phyloP scores from a whole-genome alignment of 2,113 vertebrate genomes.

The Rhineura floridana region DNA sequence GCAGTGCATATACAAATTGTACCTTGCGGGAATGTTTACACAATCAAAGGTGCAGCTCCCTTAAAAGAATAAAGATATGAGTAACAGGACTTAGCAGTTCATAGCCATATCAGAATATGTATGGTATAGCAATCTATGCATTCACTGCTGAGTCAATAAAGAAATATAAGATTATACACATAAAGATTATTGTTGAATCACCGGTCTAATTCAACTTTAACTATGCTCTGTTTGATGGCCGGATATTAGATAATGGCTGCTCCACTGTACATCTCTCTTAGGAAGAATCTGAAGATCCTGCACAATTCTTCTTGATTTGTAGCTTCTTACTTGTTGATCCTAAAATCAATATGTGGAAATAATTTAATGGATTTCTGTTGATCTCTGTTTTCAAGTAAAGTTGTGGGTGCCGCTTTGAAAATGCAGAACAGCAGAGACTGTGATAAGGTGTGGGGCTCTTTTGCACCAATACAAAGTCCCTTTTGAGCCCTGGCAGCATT shows the following conservation, averaged over 20 bases:
- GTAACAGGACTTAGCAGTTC: background rate
- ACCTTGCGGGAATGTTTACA: slow-evolving; percentile 51
- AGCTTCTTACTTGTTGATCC: background rate
- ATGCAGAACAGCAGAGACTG: background rate
- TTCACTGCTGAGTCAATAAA: background rate
- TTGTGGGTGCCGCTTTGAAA: background rate
- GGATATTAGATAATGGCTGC: background rate
- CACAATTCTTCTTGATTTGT: background rate
- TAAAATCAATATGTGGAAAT: background rate
- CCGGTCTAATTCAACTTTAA: background rate
- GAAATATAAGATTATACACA: background rate
- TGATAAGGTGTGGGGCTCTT: background rate
- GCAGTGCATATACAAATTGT: slow-evolving; percentile 50
- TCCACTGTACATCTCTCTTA: background rate
- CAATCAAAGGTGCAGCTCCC: slow-evolving; percentile 18
- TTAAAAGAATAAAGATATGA: slow-evolving; percentile 8
- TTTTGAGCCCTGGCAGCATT: background rate
- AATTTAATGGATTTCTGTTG: background rate
- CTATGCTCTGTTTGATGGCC: background rate
- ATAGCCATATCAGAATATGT: background rate
- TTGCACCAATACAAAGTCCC: background rate
- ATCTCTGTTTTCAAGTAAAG: background rate
- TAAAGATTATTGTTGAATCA: background rate
- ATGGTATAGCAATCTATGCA: background rate
- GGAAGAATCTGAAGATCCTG: background rate